Percentiles rank a stretch among this genome's conserved stretches.
These are phyloP conservation scores for Corbicula japonica DNA, from an alignment of 2,888 invertebrate genomes.

Conservation along the genomic window DNA sequence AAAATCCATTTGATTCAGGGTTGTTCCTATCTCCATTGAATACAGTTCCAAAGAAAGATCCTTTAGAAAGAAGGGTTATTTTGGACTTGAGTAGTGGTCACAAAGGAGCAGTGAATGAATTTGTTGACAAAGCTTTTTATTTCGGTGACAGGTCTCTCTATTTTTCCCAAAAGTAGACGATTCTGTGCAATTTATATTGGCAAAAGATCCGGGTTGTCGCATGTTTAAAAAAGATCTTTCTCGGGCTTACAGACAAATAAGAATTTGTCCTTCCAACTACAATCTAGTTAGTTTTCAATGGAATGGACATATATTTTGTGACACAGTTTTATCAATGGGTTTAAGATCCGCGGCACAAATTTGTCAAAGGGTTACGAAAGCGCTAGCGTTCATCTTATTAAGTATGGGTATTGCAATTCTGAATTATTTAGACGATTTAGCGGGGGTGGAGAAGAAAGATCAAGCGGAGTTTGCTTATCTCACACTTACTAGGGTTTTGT, in stretches of 20 bases:
- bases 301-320: no score
- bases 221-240: conserved; percentile 12
- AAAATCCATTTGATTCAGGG: not conserved
- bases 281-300: conserved; percentile 8
- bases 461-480: not conserved
- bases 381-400: not conserved
- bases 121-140: conserved; percentile 7
- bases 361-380: not conserved
- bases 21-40: conserved; percentile 13
- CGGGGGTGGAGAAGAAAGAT: not conserved
- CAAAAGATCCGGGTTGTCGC: not conserved
- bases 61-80: conserved; percentile 1
- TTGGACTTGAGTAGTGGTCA: conserved; percentile 11
- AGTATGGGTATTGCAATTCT: not conserved
- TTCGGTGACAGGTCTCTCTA: conserved; percentile 8
- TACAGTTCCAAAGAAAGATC: conserved; percentile 6
- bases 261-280: not conserved
- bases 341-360: no score
- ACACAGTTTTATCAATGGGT: no score
- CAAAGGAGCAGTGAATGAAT: conserved; percentile 1
- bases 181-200: not conserved
- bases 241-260: conserved; percentile 23
- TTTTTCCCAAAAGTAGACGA: conserved; percentile 7
- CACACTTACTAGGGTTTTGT: not conserved
- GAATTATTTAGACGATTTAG: conserved; percentile 10